Base-by-base conservation (phyloP, 64 coral and sea anemone genomes). In the Stichodactyla mertensii region DNA sequence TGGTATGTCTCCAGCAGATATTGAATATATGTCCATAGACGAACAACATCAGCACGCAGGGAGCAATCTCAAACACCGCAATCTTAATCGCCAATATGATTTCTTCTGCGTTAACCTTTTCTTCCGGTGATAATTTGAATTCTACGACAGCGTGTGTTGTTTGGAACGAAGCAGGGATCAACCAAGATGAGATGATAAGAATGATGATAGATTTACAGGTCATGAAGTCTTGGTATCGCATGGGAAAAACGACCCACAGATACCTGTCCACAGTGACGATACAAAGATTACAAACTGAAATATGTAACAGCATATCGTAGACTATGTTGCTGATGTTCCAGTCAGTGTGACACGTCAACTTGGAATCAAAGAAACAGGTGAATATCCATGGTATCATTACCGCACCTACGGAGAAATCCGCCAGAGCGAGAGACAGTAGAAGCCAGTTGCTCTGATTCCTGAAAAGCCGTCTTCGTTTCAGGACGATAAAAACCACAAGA, bases 301-400 rank as follows among this genome's bases (percentile, higher is more conserved):
- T 79, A 87, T 92, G 87, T 16, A 92, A 86, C 2, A 92, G 52
- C 62, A 92, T 78, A 66, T 92, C 86, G 69, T 88, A 92, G 7
- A 92, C 23, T 20, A 67, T 92, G 62, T 92, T 92, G 51, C 82
- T 92, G 54, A 92, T 66, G 6, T 6, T 57, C 91, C 91, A 92
- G 69, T 92, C 57, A 15, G 52, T 52, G 22, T 82, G 80, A 62
- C 91, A 92, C 18, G 67, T 18, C 55, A 92, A 16, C 64, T 31
- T 4, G 52, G 71, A 56, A 4, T 54, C 83, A 55, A 92, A 92
- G 52, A 86, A 88, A 14, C 91, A 92, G 70, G 88, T 60, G 18
- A 92, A 92, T 6, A 92, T 52, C n/a, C 86, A 92, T 0, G 91
- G 91, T 52, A 92, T 92, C 86, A 92, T 92, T 4, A 92, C 84